Percentiles rank a stretch among this genome's conserved stretches.
These are phyloP conservation scores for Zaprionus davidi DNA, from an alignment of 1,140 invertebrate genomes.

Conservation along the genomic window DNA sequence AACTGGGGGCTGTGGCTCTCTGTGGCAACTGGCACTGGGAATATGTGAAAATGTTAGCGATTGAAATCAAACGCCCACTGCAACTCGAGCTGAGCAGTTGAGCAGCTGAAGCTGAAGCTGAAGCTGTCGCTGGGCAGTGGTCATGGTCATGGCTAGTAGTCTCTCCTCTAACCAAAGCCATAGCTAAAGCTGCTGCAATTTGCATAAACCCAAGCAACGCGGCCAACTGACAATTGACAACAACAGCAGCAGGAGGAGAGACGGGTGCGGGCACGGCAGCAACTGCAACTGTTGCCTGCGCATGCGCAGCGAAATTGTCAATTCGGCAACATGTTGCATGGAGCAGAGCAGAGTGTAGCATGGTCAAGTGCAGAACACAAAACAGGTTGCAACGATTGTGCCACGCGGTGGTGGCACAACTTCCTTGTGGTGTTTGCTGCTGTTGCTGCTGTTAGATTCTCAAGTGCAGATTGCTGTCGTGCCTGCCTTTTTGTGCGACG, in stretches of 20 bases:
- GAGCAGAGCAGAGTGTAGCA: slow-evolving; percentile 39
- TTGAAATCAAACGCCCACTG: slow-evolving; percentile 83
- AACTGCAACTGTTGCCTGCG: slow-evolving; percentile 49
- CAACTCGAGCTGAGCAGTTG: slow-evolving; percentile 42
- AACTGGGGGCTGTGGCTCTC: not conserved
- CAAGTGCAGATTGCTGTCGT: slow-evolving; percentile 71
- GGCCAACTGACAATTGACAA: slow-evolving; percentile 76
- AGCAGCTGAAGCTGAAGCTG: not conserved
- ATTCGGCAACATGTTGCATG: slow-evolving; percentile 77
- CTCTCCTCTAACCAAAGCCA: not conserved
- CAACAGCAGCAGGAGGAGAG: slow-evolving; percentile 38
- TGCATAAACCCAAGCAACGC: slow-evolving; percentile 62
- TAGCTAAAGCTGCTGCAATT: slow-evolving; percentile 60
- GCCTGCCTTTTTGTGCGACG: slow-evolving; percentile 61
- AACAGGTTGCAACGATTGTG: slow-evolving; percentile 63
- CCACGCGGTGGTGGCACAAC: slow-evolving; percentile 51
- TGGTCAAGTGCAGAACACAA: slow-evolving; percentile 71
- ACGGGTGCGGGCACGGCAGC: slow-evolving; percentile 30
- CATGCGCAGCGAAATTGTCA: slow-evolving; percentile 75
- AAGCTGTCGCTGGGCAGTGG: slow-evolving; percentile 13
- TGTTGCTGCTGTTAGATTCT: slow-evolving; percentile 65
- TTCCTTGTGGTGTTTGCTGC: slow-evolving; percentile 61
- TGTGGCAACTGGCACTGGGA: slow-evolving; percentile 7
- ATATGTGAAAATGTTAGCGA: slow-evolving; percentile 78
- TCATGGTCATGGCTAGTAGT: slow-evolving; percentile 53